Conservation (phyloP, 2,113 vertebrate species). For the Guaruba guarouba region DNA sequence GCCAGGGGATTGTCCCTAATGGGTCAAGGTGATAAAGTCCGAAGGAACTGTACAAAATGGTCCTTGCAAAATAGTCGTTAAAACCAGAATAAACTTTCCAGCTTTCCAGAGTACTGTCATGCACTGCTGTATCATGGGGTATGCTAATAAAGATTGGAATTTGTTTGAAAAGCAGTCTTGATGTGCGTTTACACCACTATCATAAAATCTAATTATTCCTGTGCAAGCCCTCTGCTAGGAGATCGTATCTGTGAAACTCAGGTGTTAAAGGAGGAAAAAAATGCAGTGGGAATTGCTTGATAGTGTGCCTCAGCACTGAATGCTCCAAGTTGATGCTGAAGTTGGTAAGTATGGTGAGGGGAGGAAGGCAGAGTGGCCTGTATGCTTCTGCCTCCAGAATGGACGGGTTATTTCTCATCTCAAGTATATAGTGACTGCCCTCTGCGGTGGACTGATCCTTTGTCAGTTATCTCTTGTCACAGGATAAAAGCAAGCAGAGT, state of each 20-base stretch:
- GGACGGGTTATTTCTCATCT: background rate
- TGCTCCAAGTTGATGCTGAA: background rate
- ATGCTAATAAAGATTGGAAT: background rate
- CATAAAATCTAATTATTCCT: background rate
- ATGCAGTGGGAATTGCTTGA: background rate
- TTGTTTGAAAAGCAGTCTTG: background rate
- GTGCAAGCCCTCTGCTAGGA: background rate
- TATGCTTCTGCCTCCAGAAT: background rate
- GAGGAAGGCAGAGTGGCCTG: background rate
- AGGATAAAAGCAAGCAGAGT: background rate
- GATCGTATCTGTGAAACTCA: accelerated
- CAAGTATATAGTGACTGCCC: background rate
- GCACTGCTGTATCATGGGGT: background rate
- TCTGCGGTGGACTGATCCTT: background rate
- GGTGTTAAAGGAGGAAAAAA: background rate
- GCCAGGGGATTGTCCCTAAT: background rate
- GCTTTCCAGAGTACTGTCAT: background rate
- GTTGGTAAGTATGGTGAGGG: too few relatives aligned
- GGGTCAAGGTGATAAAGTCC: background rate
- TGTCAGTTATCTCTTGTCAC: background rate
- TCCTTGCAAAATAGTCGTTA: background rate
- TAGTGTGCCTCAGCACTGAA: background rate
- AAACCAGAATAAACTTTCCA: background rate
- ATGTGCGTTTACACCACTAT: background rate
- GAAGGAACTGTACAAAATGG: background rate